Conservation (phyloP, 1,140 invertebrate species). For the Apolygus lucorum region DNA sequence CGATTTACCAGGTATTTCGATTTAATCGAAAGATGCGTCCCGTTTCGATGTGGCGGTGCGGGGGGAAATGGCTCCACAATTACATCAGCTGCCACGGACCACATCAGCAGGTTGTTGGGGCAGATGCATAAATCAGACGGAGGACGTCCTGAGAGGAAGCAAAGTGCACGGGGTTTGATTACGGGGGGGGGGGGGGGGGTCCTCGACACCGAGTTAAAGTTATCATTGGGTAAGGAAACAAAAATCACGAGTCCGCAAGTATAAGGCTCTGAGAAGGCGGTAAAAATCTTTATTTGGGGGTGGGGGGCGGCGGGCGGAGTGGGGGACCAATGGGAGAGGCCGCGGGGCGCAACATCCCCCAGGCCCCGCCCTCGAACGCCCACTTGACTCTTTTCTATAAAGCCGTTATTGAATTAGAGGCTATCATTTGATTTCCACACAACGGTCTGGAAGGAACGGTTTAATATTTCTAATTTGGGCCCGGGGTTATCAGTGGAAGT, state of each 20-base stretch:
- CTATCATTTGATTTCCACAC: slow-evolving; percentile 63
- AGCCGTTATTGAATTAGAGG: slow-evolving; percentile 59
- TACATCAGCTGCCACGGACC: no score
- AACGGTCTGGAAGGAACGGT: slow-evolving; percentile 48
- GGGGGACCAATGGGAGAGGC: slow-evolving; percentile 22
- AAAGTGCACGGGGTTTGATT: no score
- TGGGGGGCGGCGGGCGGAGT: background rate
- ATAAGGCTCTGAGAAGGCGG: slow-evolving; percentile 26
- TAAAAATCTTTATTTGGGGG: slow-evolving; percentile 27
- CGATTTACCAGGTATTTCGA: no score
- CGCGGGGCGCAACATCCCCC: slow-evolving; percentile 27
- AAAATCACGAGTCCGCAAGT: slow-evolving; percentile 17
- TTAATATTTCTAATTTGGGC: slow-evolving; percentile 32
- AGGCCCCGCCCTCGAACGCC: slow-evolving; percentile 30
- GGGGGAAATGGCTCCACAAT: no score
- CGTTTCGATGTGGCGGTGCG: no score
- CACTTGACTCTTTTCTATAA: slow-evolving; percentile 36
- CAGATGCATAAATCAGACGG: no score
- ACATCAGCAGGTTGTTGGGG: no score
- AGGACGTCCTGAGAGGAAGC: no score
- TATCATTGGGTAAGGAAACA: slow-evolving; percentile 14
- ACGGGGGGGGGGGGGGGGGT: background rate
- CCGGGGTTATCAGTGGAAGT: slow-evolving; percentile 6
- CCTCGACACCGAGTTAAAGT: background rate
- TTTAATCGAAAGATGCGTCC: no score